phyloP scores from a whole-genome alignment of 2,113 vertebrate genomes.

The Hassar affinis region DNA sequence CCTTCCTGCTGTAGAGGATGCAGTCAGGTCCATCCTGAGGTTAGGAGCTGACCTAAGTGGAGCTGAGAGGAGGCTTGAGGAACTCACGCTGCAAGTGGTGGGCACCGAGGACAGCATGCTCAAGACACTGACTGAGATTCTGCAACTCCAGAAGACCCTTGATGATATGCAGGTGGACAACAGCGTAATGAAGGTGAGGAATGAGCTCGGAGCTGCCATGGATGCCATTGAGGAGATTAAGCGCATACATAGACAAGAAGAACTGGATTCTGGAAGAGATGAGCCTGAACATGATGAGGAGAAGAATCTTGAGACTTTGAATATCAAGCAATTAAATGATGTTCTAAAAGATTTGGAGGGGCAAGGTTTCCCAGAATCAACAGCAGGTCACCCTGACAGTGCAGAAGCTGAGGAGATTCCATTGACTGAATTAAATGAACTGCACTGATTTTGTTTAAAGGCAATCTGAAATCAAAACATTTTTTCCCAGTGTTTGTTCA shows the following conservation, averaged over 20 bases:
- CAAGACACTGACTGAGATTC: slow-evolving; percentile 76
- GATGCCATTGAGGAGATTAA: slow-evolving; percentile 64
- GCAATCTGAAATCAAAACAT: not conserved
- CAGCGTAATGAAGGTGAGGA: slow-evolving; percentile 72
- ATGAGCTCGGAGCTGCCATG: slow-evolving; percentile 68
- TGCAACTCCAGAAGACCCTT: slow-evolving; percentile 73
- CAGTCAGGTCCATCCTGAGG: slow-evolving; percentile 80
- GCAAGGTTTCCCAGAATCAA: not conserved
- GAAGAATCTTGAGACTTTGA: slow-evolving; percentile 24
- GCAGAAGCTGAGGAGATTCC: not conserved
- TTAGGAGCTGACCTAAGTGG: slow-evolving; percentile 76
- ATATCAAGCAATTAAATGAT: slow-evolving; percentile 5
- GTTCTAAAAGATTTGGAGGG: not conserved
- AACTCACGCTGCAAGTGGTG: slow-evolving; percentile 78
- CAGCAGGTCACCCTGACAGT: not conserved
- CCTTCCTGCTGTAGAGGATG: slow-evolving; percentile 81
- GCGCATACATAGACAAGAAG: slow-evolving; percentile 29
- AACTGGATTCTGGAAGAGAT: slow-evolving; percentile 26
- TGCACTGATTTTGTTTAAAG: slow-evolving; percentile 3
- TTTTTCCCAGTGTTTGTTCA: not conserved
- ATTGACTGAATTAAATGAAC: not conserved
- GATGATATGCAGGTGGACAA: slow-evolving; percentile 76
- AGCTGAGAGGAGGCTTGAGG: slow-evolving; percentile 78
- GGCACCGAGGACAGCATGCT: slow-evolving; percentile 82
- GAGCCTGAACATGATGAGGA: slow-evolving; percentile 13